A percentile compares a stretch with the other conserved stretches of the same genome.
Evolutionary conservation across 2,888 invertebrate species (phyloP).

Genomic region (Drosophila antonietae): DNA sequence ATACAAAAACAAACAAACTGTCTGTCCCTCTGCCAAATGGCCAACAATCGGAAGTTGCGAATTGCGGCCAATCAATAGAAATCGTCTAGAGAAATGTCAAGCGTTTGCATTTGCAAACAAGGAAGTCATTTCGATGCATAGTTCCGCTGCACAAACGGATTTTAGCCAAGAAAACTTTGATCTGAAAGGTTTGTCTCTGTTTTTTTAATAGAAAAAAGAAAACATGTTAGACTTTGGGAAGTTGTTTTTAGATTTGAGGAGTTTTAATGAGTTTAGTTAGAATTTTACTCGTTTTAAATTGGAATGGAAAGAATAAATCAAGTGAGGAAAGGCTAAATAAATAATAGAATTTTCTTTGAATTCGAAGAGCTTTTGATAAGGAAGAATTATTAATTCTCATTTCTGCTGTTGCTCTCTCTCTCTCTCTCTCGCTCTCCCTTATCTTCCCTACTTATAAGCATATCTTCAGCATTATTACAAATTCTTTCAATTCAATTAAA

Average conservation of each 20-base stretch:
- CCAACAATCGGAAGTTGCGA: constrained; percentile 61
- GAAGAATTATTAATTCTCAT: background rate
- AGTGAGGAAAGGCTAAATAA: background rate
- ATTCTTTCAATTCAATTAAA: background rate
- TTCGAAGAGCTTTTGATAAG: background rate
- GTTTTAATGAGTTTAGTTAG: background rate
- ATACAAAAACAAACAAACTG: constrained; percentile 10
- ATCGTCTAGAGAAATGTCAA: constrained; percentile 39
- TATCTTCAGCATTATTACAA: background rate
- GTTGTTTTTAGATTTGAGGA: background rate
- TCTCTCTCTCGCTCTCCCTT: background rate
- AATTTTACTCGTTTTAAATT: background rate
- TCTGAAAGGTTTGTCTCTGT: background rate
- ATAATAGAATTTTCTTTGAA: background rate
- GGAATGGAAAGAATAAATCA: background rate
- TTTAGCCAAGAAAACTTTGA: constrained; percentile 6
- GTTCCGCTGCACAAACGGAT: constrained; percentile 16
- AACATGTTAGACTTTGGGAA: background rate
- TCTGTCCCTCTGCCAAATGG: constrained; percentile 28
- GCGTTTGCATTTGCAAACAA: constrained; percentile 8
- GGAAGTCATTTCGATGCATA: constrained; percentile 33
- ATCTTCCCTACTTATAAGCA: background rate
- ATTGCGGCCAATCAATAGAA: constrained; percentile 55
- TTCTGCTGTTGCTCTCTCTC: background rate
- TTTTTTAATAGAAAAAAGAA: background rate